Evolutionary conservation across 1,140 invertebrate genomes (phyloP).

Genomic region (Drosophila jambulina): DNA sequence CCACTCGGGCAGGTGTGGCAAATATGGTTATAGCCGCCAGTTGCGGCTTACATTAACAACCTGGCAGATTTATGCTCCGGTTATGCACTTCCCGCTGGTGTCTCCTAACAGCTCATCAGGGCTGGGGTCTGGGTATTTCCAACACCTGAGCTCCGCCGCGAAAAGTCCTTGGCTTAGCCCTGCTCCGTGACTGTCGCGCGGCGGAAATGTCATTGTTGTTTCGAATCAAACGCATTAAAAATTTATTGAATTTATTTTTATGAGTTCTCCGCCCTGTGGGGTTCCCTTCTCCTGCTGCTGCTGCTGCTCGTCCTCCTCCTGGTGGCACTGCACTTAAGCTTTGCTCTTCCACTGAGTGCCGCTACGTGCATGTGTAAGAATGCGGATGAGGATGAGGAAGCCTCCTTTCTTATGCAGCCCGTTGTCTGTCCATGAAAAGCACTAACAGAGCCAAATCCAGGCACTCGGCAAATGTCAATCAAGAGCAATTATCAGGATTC

Average conservation of each 20-base stretch:
- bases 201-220: constrained; percentile 63
- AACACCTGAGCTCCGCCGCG: constrained; percentile 47
- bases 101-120: constrained; percentile 29
- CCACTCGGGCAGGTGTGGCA: constrained; percentile 16
- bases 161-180: constrained; percentile 19
- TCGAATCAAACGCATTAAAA: constrained; percentile 73
- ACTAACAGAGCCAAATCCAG: constrained; percentile 6
- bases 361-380: constrained; percentile 4
- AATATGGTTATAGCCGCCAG: constrained; percentile 21
- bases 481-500: constrained; percentile 50
- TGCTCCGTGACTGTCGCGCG: background rate
- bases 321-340: constrained; percentile 72
- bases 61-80: constrained; percentile 71
- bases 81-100: constrained; percentile 53
- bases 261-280: constrained; percentile 13
- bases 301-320: constrained; percentile 2
- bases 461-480: constrained; percentile 53
- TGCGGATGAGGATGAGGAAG: background rate
- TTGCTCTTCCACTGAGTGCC: constrained; percentile 19
- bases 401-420: constrained; percentile 8
- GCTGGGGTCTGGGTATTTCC: constrained; percentile 34
- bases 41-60: constrained; percentile 66
- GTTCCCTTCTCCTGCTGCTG: background rate
- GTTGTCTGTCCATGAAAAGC: constrained; percentile 32
- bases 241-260: constrained; percentile 81